These are phyloP conservation scores for Hipposideros larvatus DNA, from an alignment of 2,797 vertebrate genomes.

Conservation along the genomic window DNA sequence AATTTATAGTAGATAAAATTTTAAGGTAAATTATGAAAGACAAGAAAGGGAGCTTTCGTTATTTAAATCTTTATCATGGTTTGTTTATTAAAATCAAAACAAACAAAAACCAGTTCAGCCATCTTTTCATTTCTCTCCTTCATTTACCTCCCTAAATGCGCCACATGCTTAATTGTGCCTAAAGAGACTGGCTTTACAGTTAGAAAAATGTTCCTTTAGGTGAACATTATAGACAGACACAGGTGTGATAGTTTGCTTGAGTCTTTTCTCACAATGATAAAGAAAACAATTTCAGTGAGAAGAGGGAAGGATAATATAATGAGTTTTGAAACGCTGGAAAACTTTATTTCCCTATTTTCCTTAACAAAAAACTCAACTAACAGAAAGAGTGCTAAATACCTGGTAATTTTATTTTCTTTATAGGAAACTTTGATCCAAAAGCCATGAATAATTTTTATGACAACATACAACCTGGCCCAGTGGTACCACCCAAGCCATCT, in stretches of 20 bases:
- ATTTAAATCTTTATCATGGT: constrained; percentile 20
- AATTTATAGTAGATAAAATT: constrained; percentile 48
- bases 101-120: constrained; percentile 20
- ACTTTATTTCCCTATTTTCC: constrained; percentile 60
- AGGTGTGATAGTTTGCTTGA: background rate
- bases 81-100: constrained; percentile 70
- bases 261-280: constrained; percentile 44
- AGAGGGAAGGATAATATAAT: background rate
- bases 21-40: constrained; percentile 55
- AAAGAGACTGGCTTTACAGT: constrained; percentile 9
- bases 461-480: constrained; percentile 96
- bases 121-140: constrained; percentile 63
- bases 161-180: constrained; percentile 6
- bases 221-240: background rate
- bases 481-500: constrained; percentile 95
- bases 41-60: background rate
- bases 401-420: constrained; percentile 80
- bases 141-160: constrained; percentile 6
- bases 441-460: constrained; percentile 98
- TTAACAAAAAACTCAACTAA: constrained; percentile 6
- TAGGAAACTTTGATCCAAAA: constrained; percentile 98
- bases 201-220: constrained; percentile 42
- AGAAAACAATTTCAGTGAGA: constrained; percentile 10
- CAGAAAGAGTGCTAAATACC: constrained; percentile 63
- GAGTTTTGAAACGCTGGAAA: constrained; percentile 62